Conservation (phyloP, 2,797 vertebrate genomes). For the Aphelocoma californica region DNA sequence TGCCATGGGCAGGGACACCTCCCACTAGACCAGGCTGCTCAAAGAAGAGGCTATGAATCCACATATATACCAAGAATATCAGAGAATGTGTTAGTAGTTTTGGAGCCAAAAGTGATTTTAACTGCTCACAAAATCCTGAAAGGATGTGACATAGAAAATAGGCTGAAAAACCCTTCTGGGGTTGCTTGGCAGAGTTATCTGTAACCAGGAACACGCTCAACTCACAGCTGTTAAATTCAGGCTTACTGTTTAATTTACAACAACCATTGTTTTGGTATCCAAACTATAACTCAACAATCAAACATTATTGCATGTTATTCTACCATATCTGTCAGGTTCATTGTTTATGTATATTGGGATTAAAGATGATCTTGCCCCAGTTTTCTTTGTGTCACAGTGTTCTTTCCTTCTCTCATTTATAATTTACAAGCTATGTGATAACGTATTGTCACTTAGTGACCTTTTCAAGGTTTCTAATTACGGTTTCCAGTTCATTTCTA, state of each 20-base stretch:
- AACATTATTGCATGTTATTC: background rate
- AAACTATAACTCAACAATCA: background rate
- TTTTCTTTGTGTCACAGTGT: constrained; percentile 70
- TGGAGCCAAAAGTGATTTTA: background rate
- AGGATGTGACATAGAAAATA: background rate
- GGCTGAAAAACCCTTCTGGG: background rate
- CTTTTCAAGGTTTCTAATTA: constrained; percentile 73
- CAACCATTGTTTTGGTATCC: background rate
- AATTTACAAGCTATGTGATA: constrained; percentile 81
- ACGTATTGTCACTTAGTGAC: constrained; percentile 68
- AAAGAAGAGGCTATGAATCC: background rate
- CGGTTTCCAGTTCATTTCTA: constrained; percentile 74
- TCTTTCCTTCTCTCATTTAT: constrained; percentile 76
- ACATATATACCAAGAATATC: background rate
- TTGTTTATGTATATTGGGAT: constrained; percentile 77
- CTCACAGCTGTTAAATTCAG: background rate
- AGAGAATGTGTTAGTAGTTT: background rate
- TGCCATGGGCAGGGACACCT: background rate
- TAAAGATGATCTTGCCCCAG: constrained; percentile 77
- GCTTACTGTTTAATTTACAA: background rate
- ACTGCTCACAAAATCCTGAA: background rate
- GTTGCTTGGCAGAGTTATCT: background rate
- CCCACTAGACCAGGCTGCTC: background rate
- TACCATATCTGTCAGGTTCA: constrained; percentile 67
- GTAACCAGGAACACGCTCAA: background rate